Base-by-base conservation (phyloP, 2,797 vertebrate genomes). In the Echeneis naucrates region DNA sequence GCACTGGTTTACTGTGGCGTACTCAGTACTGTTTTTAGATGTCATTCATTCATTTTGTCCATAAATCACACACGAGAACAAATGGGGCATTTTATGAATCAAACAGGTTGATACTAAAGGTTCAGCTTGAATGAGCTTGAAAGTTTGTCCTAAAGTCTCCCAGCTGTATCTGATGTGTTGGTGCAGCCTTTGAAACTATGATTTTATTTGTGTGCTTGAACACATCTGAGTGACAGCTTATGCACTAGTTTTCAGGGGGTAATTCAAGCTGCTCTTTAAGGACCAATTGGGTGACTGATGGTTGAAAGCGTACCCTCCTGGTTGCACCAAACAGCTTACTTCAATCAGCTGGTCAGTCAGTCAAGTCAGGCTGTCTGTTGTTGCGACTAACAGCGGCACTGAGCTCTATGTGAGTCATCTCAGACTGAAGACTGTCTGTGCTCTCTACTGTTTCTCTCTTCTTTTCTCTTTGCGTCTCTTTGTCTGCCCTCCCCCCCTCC, bases 401-500 rank as follows among this genome's bases (percentile, higher is more conserved):
- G 80, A 77, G 69, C 21, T 17, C 78, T 50, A 58, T 92, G 58
- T 92, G 88, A 91, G 73, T 92, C 88, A 90, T 90, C 84, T 58
- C n/a, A 76, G 87, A 89, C 87, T 90, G 86, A 91, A 89, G 84
- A 86, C 79, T 80, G 87, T 89, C 75, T 88, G 74, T 60, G 60
- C 76, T 78, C 77, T 69, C 74, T 48, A 26, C 57, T 7, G 47
- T 70, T 57, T 80, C 75, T 40, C 30, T 73, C 76, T 51, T 65
- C 82, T 79, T 40, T 63, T 71, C 59, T 88, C 85, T 88, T 65
- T 81, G 82, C 59, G 6, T 74, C 72, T 80, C 83, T 87, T 87
- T 92, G 78, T 87, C 48, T 71, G 40, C n/a, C 17, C 40, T n/a
- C 17, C 40, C 40, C 66, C 47, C 72, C 59, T 77, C 80, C 78